Evolutionary conservation across 2,888 invertebrate species (phyloP), one percentile per base, ranked within the genome.

Genomic region (Philopedon plagiatum): DNA sequence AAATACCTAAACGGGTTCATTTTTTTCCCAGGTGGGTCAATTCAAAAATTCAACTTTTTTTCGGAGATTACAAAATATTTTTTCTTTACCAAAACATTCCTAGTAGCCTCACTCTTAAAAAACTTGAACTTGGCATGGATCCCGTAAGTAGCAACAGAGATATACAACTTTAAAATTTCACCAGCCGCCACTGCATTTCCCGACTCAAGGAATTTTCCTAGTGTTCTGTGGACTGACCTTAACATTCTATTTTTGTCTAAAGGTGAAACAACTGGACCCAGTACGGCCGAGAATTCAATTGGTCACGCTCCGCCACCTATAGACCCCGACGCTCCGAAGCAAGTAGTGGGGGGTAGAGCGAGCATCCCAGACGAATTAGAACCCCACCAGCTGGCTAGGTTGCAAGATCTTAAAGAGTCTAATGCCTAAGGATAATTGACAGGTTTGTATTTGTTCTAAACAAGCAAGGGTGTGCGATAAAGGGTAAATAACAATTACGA

Each of bases 341-440:
- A 91, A 76, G 90, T 93, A 1, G 91, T 93, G 9, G 94, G 93
- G 23, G 93, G 94, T 51, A 88, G 94, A 70, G 94, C 94, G 72
- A 93, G 93, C 80, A 94, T 95, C 83, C 95, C 95, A 39, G 95
- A 95, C 86, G 96, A 95, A 85, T 88, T 96, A 75, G 95, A 95
- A 81, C 94, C 95, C 26, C 94, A 95, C 82, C 95, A 95, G 84
- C 89, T 96, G 80, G 95, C 95, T 73, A 91, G 94, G 83, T 90
- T 96, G 80, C 94, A 95, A 83, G 93, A 94, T 84, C 89, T 96
- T 71, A 96, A 96, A 85, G 96, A 96, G 86, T 96, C 96, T 74
- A 95, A 95, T 86, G 96, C 96, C 87, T 96, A 93, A 87, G 79
- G 60, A 51, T 76, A 68, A 77, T 73, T 69, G 62, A 71, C 62